Conservation (phyloP, 2,888 invertebrate species). For the Peribatodes rhomboidaria region DNA sequence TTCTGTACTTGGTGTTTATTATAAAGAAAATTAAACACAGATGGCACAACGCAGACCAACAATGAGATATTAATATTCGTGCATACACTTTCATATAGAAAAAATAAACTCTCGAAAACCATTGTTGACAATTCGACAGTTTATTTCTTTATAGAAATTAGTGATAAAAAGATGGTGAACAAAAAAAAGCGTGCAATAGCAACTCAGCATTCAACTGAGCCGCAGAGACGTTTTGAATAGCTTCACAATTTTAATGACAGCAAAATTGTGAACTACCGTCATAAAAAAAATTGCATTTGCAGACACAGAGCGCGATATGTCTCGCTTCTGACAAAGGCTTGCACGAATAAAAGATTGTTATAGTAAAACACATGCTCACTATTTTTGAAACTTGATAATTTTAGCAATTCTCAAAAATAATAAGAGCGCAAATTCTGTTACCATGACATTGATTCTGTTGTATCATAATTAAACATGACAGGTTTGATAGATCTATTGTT, state of each 20-base stretch:
- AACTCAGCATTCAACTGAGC: conserved; percentile 80
- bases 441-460: too few relatives aligned
- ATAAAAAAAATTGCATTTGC: conserved; percentile 18
- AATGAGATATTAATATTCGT: conserved; percentile 26
- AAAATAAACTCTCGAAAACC: conserved; percentile 5
- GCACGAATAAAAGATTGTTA: conserved; percentile 13
- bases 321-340: conserved; percentile 10
- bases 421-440: neutral
- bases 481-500: neutral
- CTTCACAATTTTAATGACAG: conserved; percentile 34
- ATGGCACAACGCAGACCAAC: conserved; percentile 51
- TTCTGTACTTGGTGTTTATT: conserved; percentile 46
- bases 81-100: conserved; percentile 25
- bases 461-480: neutral
- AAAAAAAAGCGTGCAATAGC: conserved; percentile 79
- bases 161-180: conserved; percentile 12
- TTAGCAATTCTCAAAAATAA: neutral
- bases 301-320: conserved; percentile 12
- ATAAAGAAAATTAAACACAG: conserved; percentile 41
- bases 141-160: conserved; percentile 3
- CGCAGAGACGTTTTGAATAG: conserved; percentile 75
- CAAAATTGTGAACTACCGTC: conserved; percentile 44
- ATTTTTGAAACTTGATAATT: conserved; percentile 7
- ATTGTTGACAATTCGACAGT: neutral
- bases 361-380: conserved; percentile 4